Evolutionary conservation across 2,888 invertebrate species (phyloP), one percentile per base, ranked within the genome.

Genomic region (Agonopterix arenella): DNA sequence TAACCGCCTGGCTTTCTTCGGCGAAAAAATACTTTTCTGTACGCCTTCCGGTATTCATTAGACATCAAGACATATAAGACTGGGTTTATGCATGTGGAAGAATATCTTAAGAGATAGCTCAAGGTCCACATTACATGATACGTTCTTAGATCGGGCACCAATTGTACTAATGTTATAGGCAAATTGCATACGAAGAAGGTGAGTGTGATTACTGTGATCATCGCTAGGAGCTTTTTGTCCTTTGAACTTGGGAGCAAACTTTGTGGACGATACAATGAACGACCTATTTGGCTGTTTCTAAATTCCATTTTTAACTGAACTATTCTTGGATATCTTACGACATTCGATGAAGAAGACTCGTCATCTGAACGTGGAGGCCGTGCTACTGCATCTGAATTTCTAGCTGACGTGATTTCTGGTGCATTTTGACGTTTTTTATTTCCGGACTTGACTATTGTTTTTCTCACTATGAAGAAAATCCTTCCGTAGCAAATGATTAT

Each of bases 31-130:
- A 96, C 91, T 40, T 93, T 93, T 68, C 93, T 94, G 75, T 97
- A 97, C 2, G 97, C 97, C 76, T 96, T 94, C 59, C 97, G 89
- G 73, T 97, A 97, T 66, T 96, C 97, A 70, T 94, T 95, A 66
- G 97, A 97, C 96, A 97, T 96, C 48, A 97, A 96, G 48, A 97
- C 97, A 73, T 97, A 97, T 65, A 97, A 96, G 28, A 97, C 93
- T 0, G 97, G 97, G 77, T 97, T 97, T 53, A 96, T 93, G 78
- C 97, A 97, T 10, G 97, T 93, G 2, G 97, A 95, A 60, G 96
- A 83, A 73, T 96, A 97, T 58, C 97, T 90, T 61, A 97, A 90
- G 8, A 97, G 89, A 70, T 97, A 97, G 36, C 96, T 94, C 55
- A 95, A 81, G n/a, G 97, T 93, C 71, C 96, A 95, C 44, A 94